phyloP scores from a whole-genome alignment of 1,140 invertebrate species.

The Calephelis nemesis region DNA sequence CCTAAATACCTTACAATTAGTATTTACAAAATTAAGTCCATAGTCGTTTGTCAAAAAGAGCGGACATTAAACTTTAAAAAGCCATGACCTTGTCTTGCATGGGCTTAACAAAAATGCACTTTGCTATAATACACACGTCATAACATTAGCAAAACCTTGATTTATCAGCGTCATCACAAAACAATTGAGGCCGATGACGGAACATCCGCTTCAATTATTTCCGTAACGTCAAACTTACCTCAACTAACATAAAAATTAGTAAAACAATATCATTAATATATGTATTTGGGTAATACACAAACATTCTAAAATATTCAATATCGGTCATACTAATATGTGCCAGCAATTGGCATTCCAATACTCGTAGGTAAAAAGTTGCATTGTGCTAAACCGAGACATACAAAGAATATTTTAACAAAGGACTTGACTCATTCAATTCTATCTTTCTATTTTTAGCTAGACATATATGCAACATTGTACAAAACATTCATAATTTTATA shows the following conservation, averaged over 20 bases:
- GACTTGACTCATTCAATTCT: background rate
- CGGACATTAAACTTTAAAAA: conserved; percentile 55
- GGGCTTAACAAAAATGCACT: conserved; percentile 30
- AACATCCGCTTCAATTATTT: conserved; percentile 23
- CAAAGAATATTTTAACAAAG: background rate
- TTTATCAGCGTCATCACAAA: conserved; percentile 10
- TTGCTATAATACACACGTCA: conserved; percentile 19
- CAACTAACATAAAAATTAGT: conserved; percentile 52
- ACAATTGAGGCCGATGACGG: background rate
- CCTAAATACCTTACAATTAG: conserved; percentile 67
- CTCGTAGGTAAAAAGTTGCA: background rate
- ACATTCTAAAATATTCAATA: conserved; percentile 35
- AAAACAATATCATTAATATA: conserved; percentile 58
- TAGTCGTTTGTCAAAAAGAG: conserved; percentile 68
- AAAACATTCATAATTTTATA: no score
- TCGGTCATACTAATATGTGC: conserved; percentile 29
- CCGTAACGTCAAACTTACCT: conserved; percentile 24
- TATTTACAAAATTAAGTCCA: conserved; percentile 76
- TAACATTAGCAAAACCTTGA: conserved; percentile 16
- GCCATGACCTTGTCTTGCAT: conserved; percentile 38
- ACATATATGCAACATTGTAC: no score
- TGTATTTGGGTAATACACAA: conserved; percentile 46
- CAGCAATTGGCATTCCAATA: conserved; percentile 25
- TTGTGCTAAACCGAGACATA: conserved; percentile 3
- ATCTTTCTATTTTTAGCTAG: no score